Conservation (phyloP, 2,797 vertebrate species). For the Catamblyrhynchus diadema region DNA sequence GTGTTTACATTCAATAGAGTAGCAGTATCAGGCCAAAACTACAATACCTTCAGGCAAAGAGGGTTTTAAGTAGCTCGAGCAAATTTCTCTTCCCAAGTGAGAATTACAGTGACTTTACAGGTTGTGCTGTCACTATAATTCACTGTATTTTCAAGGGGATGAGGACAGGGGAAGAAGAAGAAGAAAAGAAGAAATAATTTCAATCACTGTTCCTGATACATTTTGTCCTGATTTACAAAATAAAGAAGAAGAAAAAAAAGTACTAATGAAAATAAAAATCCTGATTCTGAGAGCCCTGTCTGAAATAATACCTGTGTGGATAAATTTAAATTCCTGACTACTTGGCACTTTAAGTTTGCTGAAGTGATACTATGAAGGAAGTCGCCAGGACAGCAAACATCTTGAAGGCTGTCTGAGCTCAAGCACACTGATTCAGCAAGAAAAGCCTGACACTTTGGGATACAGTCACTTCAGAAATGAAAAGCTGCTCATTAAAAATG, state of each 20-base stretch:
- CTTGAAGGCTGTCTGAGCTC: background rate
- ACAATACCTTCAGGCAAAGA: background rate
- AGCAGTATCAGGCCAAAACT: background rate
- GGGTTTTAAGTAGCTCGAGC: background rate
- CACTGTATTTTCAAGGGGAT: background rate
- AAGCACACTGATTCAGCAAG: slow-evolving; percentile 35
- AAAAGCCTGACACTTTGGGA: background rate
- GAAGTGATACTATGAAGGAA: background rate
- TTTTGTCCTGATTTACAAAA: background rate
- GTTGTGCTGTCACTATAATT: background rate
- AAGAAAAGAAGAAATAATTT: background rate
- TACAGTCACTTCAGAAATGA: background rate
- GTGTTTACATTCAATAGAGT: background rate
- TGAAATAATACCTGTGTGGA: background rate
- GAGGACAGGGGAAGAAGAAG: background rate
- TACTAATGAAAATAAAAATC: background rate
- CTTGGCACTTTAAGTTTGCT: background rate
- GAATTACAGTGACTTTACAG: background rate
- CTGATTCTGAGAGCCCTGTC: background rate
- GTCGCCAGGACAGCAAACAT: background rate
- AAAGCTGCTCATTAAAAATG: background rate
- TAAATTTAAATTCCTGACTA: background rate
- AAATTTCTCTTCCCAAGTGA: background rate
- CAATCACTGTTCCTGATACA: background rate
- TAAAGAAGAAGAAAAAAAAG: background rate